A percentile compares a stretch with the other conserved stretches of the same genome.
phyloP scores from a whole-genome alignment of 1,140 invertebrate species.

The Drosophila orena region DNA sequence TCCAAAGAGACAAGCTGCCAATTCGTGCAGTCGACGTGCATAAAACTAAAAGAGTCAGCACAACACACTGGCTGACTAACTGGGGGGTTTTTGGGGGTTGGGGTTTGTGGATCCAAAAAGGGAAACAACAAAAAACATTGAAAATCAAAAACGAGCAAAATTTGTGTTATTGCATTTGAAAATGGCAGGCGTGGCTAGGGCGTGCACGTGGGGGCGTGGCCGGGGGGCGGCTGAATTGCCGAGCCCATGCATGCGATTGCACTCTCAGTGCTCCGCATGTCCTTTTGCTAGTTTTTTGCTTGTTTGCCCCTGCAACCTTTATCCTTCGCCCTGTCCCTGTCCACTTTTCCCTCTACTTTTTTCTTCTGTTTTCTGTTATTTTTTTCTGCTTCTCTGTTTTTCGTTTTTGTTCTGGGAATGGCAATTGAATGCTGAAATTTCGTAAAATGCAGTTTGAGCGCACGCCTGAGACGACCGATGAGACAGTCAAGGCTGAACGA shows the following conservation, averaged over 20 bases:
- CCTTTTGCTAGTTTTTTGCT: constrained; percentile 38
- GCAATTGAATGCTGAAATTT: constrained; percentile 80
- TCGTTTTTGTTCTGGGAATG: constrained; percentile 53
- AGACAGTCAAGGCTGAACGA: constrained; percentile 42
- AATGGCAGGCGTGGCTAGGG: constrained; percentile 72
- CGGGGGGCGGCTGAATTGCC: constrained; percentile 50
- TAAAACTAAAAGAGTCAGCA: constrained; percentile 82
- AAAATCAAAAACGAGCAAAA: constrained; percentile 73
- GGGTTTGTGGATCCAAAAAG: background rate
- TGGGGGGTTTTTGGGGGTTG: too few relatives aligned
- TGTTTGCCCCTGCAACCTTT: constrained; percentile 17
- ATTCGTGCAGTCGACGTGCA: constrained; percentile 78
- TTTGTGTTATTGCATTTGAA: constrained; percentile 81
- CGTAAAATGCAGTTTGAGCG: constrained; percentile 77
- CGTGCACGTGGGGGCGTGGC: constrained; percentile 48
- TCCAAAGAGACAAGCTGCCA: constrained; percentile 79
- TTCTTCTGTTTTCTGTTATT: constrained; percentile 9
- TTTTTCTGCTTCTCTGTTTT: constrained; percentile 14
- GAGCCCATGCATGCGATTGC: constrained; percentile 73
- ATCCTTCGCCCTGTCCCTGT: constrained; percentile 9
- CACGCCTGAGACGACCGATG: constrained; percentile 66
- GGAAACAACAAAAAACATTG: constrained; percentile 37
- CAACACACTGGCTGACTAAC: constrained; percentile 21
- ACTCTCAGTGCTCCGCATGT: constrained; percentile 47
- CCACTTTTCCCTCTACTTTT: constrained; percentile 38